Evolutionary conservation across 2,797 vertebrate genomes (phyloP), one percentile per base, ranked within the genome.

Genomic region (Diglossa cyanea): DNA sequence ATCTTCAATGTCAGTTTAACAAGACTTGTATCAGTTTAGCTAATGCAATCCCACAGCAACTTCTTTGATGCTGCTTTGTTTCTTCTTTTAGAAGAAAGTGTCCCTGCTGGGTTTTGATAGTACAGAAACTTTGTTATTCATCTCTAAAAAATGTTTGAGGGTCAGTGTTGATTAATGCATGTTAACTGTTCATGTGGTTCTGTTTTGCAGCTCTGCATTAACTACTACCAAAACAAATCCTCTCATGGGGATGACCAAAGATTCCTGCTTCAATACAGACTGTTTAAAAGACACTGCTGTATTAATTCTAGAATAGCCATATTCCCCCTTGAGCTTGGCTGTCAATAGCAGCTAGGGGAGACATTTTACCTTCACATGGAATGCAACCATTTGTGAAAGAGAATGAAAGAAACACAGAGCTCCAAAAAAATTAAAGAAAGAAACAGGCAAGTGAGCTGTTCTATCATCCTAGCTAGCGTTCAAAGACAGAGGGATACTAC

Each of bases 341-440:
- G 31, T 18, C 8, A 10, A 31, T 11, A 84, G 47, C 39, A 91
- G 68, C n/a, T 28, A 76, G 37, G 24, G 28, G 47, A 96, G 71
- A 21, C 62, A 88, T 82, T 95, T 95, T 81, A 82, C 47, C 51
- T 86, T 72, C 57, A 67, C 31, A 9, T 9, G 47, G 39, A 86
- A 93, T 30, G 67, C 75, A 45, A 23, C 44, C 44, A 50, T 92
- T 84, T 76, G 77, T 0, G 2, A 91, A 88, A 89, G 24, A 83
- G 57, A 87, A 74, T 4, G 15, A 70, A 86, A 88, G 31, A 89
- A 86, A 35, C 10, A 62, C 6, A 5, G 10, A 85, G 20, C 35
- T 94, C 71, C 9, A 85, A 75, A 55, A 33, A 45, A 67, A 67
- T 14, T 51, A 13, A 37, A 60, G 21, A 39, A 45, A 80, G 10